Base-by-base conservation (phyloP, 2,113 vertebrate genomes). In the Bostrychus sinensis region DNA sequence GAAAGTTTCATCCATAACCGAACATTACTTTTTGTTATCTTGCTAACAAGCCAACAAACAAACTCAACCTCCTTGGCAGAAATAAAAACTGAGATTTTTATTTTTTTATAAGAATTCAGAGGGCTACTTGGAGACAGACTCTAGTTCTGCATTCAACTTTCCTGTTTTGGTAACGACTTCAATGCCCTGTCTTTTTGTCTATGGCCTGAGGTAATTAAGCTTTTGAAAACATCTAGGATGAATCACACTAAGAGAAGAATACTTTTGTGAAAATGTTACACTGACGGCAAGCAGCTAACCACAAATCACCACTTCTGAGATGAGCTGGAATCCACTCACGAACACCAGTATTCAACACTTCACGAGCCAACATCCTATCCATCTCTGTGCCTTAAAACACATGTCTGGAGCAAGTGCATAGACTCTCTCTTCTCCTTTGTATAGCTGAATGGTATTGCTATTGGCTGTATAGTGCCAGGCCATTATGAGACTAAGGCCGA, bases 401-500 rank as follows among this genome's bases (percentile, higher is more conserved):
- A 82, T 78, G 78, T 72, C 32, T 63, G 70, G 70, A 72, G 19
- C 65, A 55, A 41, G 42, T 56, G 66, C 41, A 28, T 30, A 6
- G 1, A 13, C 51, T 41, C 50, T 60, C 26, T 7, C 16, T 46
- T 9, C 32, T 0, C 26, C 57, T 36, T 4, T 17, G 45, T 59
- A 16, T n/a, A 10, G 38, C 36, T 12, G 11, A 19, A 5, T 58
- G 3, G 16, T 11, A 54, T 28, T 42, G 45, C 67, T 62, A 10
- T 37, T 54, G 62, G 41, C 42, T 17, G 23, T 3, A 3, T 25
- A 48, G 22, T 3, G 16, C 36, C 7, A 1, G 60, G 34, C 6
- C 46, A 20, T 41, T 55, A 26, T 72, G 34, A 57, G 10, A 23
- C 66, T 57, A 3, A 50, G 39, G 19, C 46, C 1, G n/a, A n/a